Percentiles rank a stretch among this genome's conserved stretches.
phyloP scores from a whole-genome alignment of 2,888 invertebrate genomes.

The Magallana nippona region DNA sequence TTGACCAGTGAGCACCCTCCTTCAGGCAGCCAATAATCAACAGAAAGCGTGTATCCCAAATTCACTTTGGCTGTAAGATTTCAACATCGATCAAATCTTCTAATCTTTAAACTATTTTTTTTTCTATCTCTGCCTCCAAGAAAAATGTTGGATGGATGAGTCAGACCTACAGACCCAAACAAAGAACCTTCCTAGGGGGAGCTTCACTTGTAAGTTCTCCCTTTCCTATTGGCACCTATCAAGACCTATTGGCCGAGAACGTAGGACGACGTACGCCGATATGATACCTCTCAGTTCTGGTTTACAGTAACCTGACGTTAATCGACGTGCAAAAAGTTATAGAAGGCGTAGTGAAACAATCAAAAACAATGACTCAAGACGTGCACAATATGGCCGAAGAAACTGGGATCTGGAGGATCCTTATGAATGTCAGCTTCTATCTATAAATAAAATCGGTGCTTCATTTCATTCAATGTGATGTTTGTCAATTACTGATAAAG shows the following conservation, averaged over 20 bases:
- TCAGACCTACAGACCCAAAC: conserved; percentile 13
- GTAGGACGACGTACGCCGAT: not conserved
- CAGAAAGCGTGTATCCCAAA: not conserved
- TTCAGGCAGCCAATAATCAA: not conserved
- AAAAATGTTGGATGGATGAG: not conserved
- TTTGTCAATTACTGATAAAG: not conserved
- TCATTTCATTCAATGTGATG: not conserved
- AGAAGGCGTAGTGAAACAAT: not conserved
- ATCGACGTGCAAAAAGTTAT: conserved; percentile 16
- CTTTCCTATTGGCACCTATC: conserved; percentile 7
- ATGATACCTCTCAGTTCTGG: not conserved
- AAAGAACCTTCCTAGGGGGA: not conserved
- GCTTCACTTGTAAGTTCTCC: not conserved
- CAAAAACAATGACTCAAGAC: not conserved
- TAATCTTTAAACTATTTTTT: conserved; percentile 4
- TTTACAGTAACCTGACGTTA: not conserved
- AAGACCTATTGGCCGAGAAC: not conserved
- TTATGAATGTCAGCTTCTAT: too few species aligned
- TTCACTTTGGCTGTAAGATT: conserved; percentile 15
- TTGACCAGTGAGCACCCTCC: not conserved
- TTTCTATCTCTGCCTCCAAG: conserved; percentile 20
- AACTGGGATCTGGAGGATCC: not conserved
- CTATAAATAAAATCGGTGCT: too few species aligned
- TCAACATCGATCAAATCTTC: not conserved
- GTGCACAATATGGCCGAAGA: not conserved